phyloP scores from a whole-genome alignment of 2,888 invertebrate genomes.

The Malacosoma neustria region DNA sequence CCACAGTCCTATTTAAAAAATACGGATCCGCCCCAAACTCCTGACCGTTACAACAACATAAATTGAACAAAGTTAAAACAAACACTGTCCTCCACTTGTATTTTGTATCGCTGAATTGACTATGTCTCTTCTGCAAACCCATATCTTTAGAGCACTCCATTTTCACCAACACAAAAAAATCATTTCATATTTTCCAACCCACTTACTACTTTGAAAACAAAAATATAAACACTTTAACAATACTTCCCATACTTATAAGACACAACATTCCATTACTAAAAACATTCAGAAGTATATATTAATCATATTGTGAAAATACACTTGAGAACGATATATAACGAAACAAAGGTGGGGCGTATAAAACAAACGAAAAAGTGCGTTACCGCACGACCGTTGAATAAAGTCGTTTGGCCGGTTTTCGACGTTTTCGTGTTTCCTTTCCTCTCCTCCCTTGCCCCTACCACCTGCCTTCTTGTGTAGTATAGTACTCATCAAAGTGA shows the following conservation, averaged over 20 bases:
- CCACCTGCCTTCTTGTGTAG: conserved; percentile 41
- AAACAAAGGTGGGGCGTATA: conserved; percentile 63
- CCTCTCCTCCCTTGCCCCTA: conserved; percentile 33
- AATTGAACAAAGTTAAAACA: conserved; percentile 33
- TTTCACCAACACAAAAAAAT: conserved; percentile 45
- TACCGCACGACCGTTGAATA: conserved; percentile 64
- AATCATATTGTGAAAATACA: neutral
- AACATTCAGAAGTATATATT: neutral
- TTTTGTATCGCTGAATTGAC: conserved; percentile 69
- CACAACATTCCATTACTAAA: neutral
- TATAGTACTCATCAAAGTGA: conserved; percentile 34
- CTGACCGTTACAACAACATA: conserved; percentile 48
- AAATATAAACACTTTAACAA: conserved; percentile 30
- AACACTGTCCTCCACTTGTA: conserved; percentile 70
- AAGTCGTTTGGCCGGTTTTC: conserved; percentile 71
- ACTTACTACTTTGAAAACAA: conserved; percentile 33
- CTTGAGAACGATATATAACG: conserved; percentile 39
- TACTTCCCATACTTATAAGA: conserved; percentile 4
- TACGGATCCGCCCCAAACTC: conserved; percentile 54
- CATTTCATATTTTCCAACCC: conserved; percentile 56
- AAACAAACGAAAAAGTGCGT: conserved; percentile 60
- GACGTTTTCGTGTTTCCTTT: conserved; percentile 29
- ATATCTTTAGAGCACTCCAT: conserved; percentile 59
- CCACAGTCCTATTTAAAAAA: conserved; percentile 52
- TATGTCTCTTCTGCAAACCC: conserved; percentile 66